A percentile compares a stretch with the other conserved stretches of the same genome.
Conservation (phyloP, 2,113 vertebrate species). For the Muntiacus muntjak region DNA sequence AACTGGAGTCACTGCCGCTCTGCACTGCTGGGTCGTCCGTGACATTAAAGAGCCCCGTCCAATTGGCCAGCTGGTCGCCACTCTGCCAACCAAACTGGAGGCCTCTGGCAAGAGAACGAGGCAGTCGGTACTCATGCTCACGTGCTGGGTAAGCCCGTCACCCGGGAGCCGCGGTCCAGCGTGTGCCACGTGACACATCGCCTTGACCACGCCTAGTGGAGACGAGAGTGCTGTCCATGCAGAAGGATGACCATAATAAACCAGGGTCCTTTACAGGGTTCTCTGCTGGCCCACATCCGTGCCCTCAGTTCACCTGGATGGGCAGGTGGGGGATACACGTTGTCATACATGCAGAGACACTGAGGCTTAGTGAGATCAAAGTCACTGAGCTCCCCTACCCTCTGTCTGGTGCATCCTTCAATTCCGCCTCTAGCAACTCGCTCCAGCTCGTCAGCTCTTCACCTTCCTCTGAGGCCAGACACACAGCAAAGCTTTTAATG, state of each 20-base stretch:
- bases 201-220: neutral
- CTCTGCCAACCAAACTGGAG: conserved; percentile 99
- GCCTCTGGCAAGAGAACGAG: conserved; percentile 97
- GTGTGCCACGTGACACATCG: neutral
- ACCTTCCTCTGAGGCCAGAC: neutral
- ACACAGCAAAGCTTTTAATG: neutral
- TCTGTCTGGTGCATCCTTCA: fast-evolving
- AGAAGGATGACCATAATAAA: fast-evolving
- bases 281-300: neutral
- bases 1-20: conserved; percentile 93
- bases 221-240: fast-evolving
- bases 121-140: conserved; percentile 87
- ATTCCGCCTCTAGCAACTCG: neutral
- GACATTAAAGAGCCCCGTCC: conserved; percentile 97
- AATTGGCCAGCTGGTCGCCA: conserved; percentile 97
- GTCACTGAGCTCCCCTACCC: neutral
- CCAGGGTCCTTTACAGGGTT: neutral
- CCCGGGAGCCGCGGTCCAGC: conserved; percentile 33
- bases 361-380: neutral
- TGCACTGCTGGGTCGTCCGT: conserved; percentile 93
- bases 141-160: conserved; percentile 54
- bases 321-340: neutral
- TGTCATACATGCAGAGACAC: neutral
- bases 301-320: neutral
- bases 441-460: neutral